A percentile compares a stretch with the other conserved stretches of the same genome.
Evolutionary conservation across 2,113 vertebrate genomes (phyloP).

Genomic region (Limanda limanda): DNA sequence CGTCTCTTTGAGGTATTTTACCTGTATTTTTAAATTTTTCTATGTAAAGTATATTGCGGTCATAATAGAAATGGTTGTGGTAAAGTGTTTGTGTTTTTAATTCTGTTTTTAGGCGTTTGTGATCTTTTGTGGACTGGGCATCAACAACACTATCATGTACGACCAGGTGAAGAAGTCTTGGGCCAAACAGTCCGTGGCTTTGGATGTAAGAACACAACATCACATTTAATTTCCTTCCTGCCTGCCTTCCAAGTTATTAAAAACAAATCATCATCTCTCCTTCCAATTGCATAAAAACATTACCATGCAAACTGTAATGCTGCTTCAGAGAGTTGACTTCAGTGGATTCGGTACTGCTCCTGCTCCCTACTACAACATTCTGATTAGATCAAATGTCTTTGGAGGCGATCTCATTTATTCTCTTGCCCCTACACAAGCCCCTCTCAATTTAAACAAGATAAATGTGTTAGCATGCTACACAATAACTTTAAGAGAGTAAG

Average conservation of each 20-base stretch:
- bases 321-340: neutral
- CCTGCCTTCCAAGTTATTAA: neutral
- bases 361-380: neutral
- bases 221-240: neutral
- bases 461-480: too few relatives aligned
- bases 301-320: neutral
- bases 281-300: conserved; percentile 1
- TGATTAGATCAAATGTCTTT: neutral
- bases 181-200: conserved; percentile 98
- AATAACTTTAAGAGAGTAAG: too few relatives aligned
- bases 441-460: too few relatives aligned
- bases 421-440: neutral
- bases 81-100: conserved; percentile 3
- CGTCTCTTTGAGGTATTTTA: conserved; percentile 93
- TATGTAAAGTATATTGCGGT: conserved; percentile 79
- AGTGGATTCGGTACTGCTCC: neutral
- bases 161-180: conserved; percentile 99
- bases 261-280: neutral
- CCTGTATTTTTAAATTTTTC: neutral
- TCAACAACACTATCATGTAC: conserved; percentile 99
- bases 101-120: conserved; percentile 91
- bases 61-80: neutral
- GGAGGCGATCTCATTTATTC: neutral
- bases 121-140: conserved; percentile 98
- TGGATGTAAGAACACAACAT: conserved; percentile 89